Conservation (phyloP, 35 echinoderm and acorn worm genomes). For the Holothuria glaberrima region DNA sequence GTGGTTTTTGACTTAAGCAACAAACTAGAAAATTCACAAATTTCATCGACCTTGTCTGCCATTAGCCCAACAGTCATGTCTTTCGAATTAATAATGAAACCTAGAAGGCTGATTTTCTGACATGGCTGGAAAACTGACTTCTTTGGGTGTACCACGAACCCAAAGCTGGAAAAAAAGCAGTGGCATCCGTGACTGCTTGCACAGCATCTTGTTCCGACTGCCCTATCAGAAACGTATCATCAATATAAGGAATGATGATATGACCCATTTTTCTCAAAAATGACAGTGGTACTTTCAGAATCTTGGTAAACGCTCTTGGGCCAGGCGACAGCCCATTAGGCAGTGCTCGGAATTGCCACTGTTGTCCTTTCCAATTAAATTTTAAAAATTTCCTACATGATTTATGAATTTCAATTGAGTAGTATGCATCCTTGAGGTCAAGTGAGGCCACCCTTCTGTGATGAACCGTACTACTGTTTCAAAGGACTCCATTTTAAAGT, state of each 20-base stretch:
- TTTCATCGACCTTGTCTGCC: slow-evolving; percentile 1
- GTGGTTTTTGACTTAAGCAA: neutral
- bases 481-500: slow-evolving; percentile 1
- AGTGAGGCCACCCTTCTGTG: slow-evolving; percentile 30
- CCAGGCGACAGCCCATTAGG: slow-evolving; percentile 29
- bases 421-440: slow-evolving; percentile 59
- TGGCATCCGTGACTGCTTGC: slow-evolving; percentile 18
- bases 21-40: neutral
- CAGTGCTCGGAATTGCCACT: slow-evolving; percentile 20
- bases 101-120: slow-evolving; percentile 42
- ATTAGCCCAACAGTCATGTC: slow-evolving; percentile 45
- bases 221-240: slow-evolving; percentile 46
- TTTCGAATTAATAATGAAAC: slow-evolving; percentile 65
- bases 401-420: neutral
- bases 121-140: slow-evolving; percentile 58
- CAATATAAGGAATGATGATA: slow-evolving; percentile 35
- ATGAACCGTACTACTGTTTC: slow-evolving; percentile 35
- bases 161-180: slow-evolving; percentile 9
- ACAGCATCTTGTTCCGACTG: neutral
- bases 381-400: slow-evolving; percentile 45
- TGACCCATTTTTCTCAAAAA: neutral
- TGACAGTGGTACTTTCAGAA: slow-evolving; percentile 35
- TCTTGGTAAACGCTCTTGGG: slow-evolving; percentile 45
- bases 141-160: slow-evolving; percentile 59
- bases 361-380: slow-evolving; percentile 39